Evolutionary conservation across 2,797 vertebrate species (phyloP).

Genomic region (Sebastes trivittatus): DNA sequence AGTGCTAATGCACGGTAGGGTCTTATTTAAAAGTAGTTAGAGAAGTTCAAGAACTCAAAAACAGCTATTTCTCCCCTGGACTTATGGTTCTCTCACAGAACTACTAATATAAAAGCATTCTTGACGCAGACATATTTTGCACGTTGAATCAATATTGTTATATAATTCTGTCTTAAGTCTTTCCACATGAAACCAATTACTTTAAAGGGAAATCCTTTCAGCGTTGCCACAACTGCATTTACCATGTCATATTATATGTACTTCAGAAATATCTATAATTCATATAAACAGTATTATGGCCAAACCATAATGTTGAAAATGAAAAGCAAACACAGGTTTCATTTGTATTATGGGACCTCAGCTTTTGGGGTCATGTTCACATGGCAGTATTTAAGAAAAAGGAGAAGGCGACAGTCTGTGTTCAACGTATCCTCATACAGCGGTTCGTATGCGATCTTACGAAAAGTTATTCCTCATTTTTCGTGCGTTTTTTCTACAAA

Average conservation of each 20-base stretch:
- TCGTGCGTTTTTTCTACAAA: no score
- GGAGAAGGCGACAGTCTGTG: background rate
- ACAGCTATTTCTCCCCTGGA: background rate
- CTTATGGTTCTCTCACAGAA: background rate
- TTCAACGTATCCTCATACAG: no score
- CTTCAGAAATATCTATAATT: background rate
- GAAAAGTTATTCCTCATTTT: no score
- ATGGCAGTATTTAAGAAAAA: background rate
- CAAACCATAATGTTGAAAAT: background rate
- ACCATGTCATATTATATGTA: background rate
- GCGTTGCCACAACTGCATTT: background rate
- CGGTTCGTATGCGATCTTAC: fast-evolving
- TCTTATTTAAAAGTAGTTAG: background rate
- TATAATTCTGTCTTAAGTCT: background rate
- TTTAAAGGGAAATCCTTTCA: background rate
- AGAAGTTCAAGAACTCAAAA: background rate
- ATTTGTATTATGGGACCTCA: background rate
- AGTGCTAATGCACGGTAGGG: background rate
- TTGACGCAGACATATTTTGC: background rate
- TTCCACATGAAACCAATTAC: conserved; percentile 2
- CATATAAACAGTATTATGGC: background rate
- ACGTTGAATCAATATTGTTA: background rate
- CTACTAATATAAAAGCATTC: background rate
- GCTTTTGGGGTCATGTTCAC: background rate
- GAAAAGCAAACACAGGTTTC: background rate